Base-by-base conservation (phyloP, 2,113 vertebrate species). In the Microcebus jonahi region DNA sequence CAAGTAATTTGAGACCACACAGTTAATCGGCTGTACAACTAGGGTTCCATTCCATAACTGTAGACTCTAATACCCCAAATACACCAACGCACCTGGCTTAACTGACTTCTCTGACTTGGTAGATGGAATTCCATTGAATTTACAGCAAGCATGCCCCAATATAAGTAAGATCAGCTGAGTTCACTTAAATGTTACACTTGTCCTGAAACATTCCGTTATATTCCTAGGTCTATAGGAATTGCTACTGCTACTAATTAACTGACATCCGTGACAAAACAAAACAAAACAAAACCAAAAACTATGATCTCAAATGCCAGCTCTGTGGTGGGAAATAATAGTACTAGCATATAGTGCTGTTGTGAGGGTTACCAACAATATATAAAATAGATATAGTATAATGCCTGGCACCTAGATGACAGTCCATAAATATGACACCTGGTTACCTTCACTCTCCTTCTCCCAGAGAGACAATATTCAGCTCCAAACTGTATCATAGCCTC, bases 11-110 rank as follows among this genome's bases (percentile, higher is more conserved):
- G 36, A 61, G 14, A 63, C 36, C 31, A 55, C 20, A 83, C 11
- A 61, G 12, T 2, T 45, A 76, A 25, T 48, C 0, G 17, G 11
- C 11, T n/a, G 11, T 2, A 3, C 1, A n/a, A 25, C 5, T 57
- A 13, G 21, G 3, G 7, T 27, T 48, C 70, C 45, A 57, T 12
- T 70, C 20, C 3, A 34, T 36, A 25, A 65, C 31, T 53, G 1
- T 12, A 15, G 50, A 45, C 3, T 15, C 9, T 34, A 55, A 65
- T 31, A 57, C 1, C n/a, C 10, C 17, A 76, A 59, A 88, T 87
- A 83, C 3, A 8, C 48, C 21, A 79, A 68, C 18, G 59, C 3
- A 14, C 0, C 8, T 34, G 8, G 4, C 6, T 86, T 73, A 29
- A 77, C 8, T 11, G 11, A 80, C 0, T 83, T 67, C 18, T 71